Evolutionary conservation across 1,140 invertebrate species (phyloP), one percentile per base, ranked within the genome.

Genomic region (Lasioglossum albipes): DNA sequence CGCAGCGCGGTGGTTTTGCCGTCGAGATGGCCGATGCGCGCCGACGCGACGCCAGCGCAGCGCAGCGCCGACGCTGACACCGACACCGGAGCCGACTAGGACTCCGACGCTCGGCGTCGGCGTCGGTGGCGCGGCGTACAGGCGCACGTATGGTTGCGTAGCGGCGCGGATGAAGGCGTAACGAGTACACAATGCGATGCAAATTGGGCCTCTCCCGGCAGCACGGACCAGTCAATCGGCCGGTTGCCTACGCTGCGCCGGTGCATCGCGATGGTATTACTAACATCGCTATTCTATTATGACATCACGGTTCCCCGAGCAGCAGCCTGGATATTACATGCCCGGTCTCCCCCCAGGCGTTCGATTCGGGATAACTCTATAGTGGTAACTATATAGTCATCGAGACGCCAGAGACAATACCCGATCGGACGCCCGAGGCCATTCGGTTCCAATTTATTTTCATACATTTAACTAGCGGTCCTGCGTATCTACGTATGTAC

Each of bases 211-310:
- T 88, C 90, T 90, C 89, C 49, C n/a, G 45, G 79, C 82, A 42
- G 27, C 70, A 69, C 65, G 70, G 84, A 70, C 83, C 81, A 81
- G 77, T 88, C 87, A 84, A 84, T 88, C 84, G 81, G 79, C 79
- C 76, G 75, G 79, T 84, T 87, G 69, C 84, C 81, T 83, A 83
- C 65, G 74, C 82, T 68, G 68, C 65, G 74, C 82, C 70, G 68
- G 82, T 85, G 81, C 83, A 82, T 78, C 84, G 82, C 89, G 87
- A 91, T 92, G 90, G 89, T 91, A 92, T 92, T 93, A 91, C 91
- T 93, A 93, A 93, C 92, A 91, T 93, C 90, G 90, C 91, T 93
- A 93, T 93, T 92, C 90, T 91, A 93, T 93, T 93, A 93, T 91
- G 86, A 91, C 86, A 91, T 92, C 91, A 92, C 86, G 86, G 84